Conservation (phyloP, 2,797 vertebrate genomes). For the Heterohyrax brucei region DNA sequence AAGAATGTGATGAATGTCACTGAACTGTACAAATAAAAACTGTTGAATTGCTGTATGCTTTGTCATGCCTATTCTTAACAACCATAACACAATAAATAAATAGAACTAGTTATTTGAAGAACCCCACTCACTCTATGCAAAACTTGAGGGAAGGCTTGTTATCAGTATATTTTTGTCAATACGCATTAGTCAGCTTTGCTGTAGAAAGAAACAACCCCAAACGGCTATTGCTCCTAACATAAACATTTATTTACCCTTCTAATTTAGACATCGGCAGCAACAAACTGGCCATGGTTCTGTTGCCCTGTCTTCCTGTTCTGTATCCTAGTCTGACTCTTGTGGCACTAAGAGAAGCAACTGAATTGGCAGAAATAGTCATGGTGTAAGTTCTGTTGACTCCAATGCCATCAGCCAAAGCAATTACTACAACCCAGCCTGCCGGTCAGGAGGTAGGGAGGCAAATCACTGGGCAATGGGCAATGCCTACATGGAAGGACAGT, state of each 20-base stretch:
- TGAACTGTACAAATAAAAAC: too few species aligned
- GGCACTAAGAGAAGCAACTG: neutral
- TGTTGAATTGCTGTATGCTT: too few species aligned
- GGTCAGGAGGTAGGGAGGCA: neutral
- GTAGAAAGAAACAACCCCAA: constrained; percentile 54
- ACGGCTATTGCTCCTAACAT: constrained; percentile 45
- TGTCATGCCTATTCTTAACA: too few species aligned
- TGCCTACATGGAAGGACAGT: neutral
- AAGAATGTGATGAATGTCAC: too few species aligned
- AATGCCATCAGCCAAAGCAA: neutral
- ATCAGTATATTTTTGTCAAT: constrained; percentile 64
- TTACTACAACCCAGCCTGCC: neutral
- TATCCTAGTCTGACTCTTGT: neutral
- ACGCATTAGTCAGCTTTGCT: constrained; percentile 39
- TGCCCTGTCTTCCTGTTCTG: neutral
- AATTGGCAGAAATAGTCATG: neutral
- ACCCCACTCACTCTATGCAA: constrained; percentile 54
- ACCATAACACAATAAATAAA: too few species aligned
- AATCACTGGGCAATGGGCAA: neutral
- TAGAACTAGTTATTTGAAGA: constrained; percentile 55
- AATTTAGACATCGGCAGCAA: neutral
- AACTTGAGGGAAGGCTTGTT: constrained; percentile 61
- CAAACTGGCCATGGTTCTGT: neutral
- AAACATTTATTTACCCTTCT: constrained; percentile 28
- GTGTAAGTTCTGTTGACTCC: neutral